Base-by-base conservation (phyloP, 2,888 invertebrate genomes). In the Eilema depressum region DNA sequence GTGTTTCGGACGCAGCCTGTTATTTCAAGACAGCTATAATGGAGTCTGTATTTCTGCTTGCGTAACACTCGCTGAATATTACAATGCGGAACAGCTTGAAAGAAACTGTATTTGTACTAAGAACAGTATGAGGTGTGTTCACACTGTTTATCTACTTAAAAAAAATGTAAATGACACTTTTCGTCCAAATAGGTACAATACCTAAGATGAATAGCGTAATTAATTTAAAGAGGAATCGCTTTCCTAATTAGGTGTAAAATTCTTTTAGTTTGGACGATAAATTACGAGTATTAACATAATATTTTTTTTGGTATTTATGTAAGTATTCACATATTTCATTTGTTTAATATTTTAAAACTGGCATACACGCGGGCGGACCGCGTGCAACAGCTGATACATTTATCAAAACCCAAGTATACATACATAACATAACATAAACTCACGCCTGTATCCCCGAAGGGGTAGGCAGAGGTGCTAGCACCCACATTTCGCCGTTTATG, bases 51-150 rank as follows among this genome's bases (percentile, higher is more conserved):
- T 53, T n/a, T 53, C 63, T 63, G 33, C 28, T 63, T 41, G 20
- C 25, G 41, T 41, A 63, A 66, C 60, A 33, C 5, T 57, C 59
- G 28, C 70, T 66, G 66, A 70, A 66, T 66, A 70, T 70, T 70
- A 33, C 59, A 63, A 37, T 59, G 41, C 59, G 47, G 37, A 70
- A 70, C 23, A 57, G 63, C 66, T 23, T 37, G 25, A 33, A 63
- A 26, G 23, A 20, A 63, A 63, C 25, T 37, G n/a, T 25, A 41
- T 20, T 53, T n/a, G 20, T 53, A 53, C 8, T n/a, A n/a, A 53
- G 53, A 10, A 53, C n/a, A 53, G 20, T 53, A 10, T 53, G 53
- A 53, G 53, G 20, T 10, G 8, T 53, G 25, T 26, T 26, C 47
- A 20, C 17, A 47, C 41, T 63, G 25, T 37, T 63, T 17, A 17